Conservation (phyloP, 2,797 vertebrate species). For the Hippopotamyrus pictus region DNA sequence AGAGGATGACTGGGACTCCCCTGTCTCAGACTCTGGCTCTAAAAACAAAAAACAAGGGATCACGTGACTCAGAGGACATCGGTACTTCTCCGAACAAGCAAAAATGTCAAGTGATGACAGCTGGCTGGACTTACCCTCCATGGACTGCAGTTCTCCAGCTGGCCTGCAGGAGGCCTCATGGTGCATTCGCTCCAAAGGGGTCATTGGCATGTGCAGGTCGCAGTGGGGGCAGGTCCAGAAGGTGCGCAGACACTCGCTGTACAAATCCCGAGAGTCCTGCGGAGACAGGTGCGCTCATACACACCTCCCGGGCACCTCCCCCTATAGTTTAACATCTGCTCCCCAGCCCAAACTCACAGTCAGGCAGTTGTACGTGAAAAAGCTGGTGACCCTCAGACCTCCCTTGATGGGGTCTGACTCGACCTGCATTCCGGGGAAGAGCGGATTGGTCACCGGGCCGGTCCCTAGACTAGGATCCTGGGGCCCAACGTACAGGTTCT, state of each 20-base stretch:
- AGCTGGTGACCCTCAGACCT: slow-evolving; percentile 68
- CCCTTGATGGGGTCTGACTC: slow-evolving; percentile 76
- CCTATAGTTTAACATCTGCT: background rate
- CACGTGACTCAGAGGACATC: background rate
- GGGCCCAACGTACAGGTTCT: slow-evolving; percentile 81
- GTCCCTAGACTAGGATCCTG: slow-evolving; percentile 42
- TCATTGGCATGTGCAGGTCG: slow-evolving; percentile 78
- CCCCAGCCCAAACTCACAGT: slow-evolving; percentile 48
- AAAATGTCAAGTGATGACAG: background rate
- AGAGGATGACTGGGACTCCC: background rate
- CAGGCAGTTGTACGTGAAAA: slow-evolving; percentile 85
- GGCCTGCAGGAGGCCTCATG: slow-evolving; percentile 71
- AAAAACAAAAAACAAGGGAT: background rate
- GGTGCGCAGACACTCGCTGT: slow-evolving; percentile 80
- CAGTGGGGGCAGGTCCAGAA: slow-evolving; percentile 89
- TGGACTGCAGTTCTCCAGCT: slow-evolving; percentile 42
- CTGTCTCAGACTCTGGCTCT: slow-evolving; percentile 36
- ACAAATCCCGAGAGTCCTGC: slow-evolving; percentile 76
- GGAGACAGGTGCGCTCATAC: background rate
- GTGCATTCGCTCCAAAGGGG: slow-evolving; percentile 78
- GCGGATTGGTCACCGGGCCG: slow-evolving; percentile 32
- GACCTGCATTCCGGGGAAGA: slow-evolving; percentile 63
- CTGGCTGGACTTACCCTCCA: background rate
- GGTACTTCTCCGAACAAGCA: background rate
- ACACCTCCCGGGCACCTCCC: background rate